Percentiles rank a stretch among this genome's conserved stretches.
phyloP scores from a whole-genome alignment of 2,888 invertebrate genomes.

The Phaedon cochleariae region DNA sequence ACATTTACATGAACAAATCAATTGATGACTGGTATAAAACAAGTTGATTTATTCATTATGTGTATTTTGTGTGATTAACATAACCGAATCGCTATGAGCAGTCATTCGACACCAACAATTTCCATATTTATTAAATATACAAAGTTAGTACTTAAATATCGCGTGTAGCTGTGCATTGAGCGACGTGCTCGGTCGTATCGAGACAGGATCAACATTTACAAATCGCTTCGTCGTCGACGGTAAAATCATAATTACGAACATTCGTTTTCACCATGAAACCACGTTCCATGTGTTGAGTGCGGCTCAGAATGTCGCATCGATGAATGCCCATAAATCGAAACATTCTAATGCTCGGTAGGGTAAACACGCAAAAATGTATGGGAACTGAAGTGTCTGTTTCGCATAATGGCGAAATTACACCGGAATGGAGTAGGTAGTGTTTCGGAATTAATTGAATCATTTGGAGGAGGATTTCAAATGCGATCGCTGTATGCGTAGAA shows the following conservation, averaged over 20 bases:
- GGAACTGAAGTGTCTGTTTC: slow-evolving; percentile 4
- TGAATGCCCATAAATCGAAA: slow-evolving; percentile 23
- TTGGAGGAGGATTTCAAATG: neutral
- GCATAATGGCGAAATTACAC: slow-evolving; percentile 7
- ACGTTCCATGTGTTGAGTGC: slow-evolving; percentile 28
- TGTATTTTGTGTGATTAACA: neutral
- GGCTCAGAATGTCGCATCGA: slow-evolving; percentile 17
- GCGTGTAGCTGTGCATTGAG: slow-evolving; percentile 31
- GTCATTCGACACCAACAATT: slow-evolving; percentile 3
- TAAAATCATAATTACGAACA: slow-evolving; percentile 39
- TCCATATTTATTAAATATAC: neutral
- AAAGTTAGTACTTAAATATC: slow-evolving; percentile 14
- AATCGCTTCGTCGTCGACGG: slow-evolving; percentile 39
- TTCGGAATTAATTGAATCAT: slow-evolving; percentile 21
- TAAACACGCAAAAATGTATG: slow-evolving; percentile 18
- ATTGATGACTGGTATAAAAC: neutral
- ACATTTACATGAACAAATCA: too few relatives aligned
- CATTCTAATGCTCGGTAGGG: slow-evolving; percentile 13
- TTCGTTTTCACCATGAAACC: slow-evolving; percentile 37
- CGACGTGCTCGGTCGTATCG: slow-evolving; percentile 37
- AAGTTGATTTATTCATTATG: neutral
- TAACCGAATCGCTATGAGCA: neutral
- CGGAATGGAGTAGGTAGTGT: slow-evolving; percentile 11
- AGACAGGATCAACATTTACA: slow-evolving; percentile 37
- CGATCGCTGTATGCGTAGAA: neutral